phyloP scores from a whole-genome alignment of 2,888 invertebrate species.

The Mylabris sibirica region DNA sequence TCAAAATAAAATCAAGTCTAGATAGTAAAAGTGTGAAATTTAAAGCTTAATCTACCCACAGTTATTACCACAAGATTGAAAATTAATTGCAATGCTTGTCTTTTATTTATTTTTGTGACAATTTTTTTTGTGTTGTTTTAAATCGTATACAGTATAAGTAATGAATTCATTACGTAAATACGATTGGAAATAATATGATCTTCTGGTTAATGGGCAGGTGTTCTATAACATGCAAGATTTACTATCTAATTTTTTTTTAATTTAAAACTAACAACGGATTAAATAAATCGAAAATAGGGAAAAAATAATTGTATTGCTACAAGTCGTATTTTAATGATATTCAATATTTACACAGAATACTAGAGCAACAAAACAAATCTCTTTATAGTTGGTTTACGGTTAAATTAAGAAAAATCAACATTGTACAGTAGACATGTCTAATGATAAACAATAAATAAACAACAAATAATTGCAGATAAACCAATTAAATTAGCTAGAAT shows the following conservation, averaged over 20 bases:
- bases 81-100: neutral
- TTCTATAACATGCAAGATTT: slow-evolving; percentile 1
- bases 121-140: neutral
- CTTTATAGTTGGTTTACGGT: slow-evolving; percentile 1
- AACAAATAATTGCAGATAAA: slow-evolving; percentile 10
- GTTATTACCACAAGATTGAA: slow-evolving; percentile 14
- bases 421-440: neutral
- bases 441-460: neutral
- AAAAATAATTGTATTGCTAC: neutral
- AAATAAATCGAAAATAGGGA: neutral
- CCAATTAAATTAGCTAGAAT: slow-evolving; percentile 1
- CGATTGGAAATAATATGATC: slow-evolving; percentile 12
- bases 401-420: neutral
- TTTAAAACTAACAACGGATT: neutral
- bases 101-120: neutral
- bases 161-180: slow-evolving; percentile 12
- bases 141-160: neutral
- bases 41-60: slow-evolving; percentile 1
- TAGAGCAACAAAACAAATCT: neutral
- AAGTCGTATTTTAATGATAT: slow-evolving; percentile 10
- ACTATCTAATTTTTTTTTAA: neutral
- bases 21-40: slow-evolving; percentile 9
- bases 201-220: slow-evolving; percentile 12
- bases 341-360: slow-evolving; percentile 3
- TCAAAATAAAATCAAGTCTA: neutral